Percentiles rank a stretch among this genome's conserved stretches.
phyloP scores from a whole-genome alignment of 1,140 invertebrate species.

The Apolygus lucorum region DNA sequence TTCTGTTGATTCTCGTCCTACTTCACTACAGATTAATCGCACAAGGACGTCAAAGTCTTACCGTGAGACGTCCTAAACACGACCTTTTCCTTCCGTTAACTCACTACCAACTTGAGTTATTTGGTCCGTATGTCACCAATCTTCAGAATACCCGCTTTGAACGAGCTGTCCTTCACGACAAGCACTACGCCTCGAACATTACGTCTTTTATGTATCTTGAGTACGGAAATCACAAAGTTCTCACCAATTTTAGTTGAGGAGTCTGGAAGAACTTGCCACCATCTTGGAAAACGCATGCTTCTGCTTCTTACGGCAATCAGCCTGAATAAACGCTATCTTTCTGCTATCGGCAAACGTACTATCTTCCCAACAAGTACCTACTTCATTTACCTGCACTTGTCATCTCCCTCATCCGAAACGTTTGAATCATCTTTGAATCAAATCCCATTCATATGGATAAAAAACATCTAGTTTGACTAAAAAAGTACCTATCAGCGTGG shows the following conservation, averaged over 20 bases:
- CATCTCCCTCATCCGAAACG: background rate
- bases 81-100: no score
- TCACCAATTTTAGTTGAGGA: background rate
- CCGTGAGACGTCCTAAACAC: no score
- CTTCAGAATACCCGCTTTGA: background rate
- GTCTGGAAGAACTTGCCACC: background rate
- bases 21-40: no score
- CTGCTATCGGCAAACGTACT: background rate
- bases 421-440: background rate
- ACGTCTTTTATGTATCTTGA: background rate
- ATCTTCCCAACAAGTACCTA: background rate
- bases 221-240: slow-evolving; percentile 1
- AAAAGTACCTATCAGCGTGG: background rate
- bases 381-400: background rate
- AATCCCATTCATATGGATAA: background rate
- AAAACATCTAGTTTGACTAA: background rate
- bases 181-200: background rate
- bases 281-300: background rate
- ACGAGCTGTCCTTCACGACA: background rate
- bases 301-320: background rate
- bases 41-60: no score
- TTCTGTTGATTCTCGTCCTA: no score
- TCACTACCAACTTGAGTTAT: background rate
- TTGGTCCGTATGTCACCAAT: background rate
- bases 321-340: background rate